Conservation (phyloP, 2,113 vertebrate species). For the Psophia crepitans region DNA sequence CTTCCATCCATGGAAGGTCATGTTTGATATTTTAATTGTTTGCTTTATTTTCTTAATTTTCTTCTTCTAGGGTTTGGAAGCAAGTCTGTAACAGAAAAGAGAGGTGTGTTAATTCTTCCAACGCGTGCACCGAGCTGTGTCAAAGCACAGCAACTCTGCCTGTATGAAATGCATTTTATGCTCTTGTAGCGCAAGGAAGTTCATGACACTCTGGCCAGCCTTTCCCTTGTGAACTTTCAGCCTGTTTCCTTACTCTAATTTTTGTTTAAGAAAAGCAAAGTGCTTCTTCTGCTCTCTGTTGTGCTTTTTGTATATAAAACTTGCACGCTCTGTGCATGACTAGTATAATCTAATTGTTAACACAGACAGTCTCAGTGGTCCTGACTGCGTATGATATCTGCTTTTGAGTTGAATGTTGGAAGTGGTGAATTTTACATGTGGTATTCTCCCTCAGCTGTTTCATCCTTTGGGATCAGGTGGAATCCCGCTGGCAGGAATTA, state of each 20-base stretch:
- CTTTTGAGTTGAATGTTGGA: not conserved
- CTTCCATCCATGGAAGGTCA: not conserved
- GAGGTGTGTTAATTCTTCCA: not conserved
- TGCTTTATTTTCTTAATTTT: not conserved
- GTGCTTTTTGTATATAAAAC: not conserved
- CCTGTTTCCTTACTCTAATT: not conserved
- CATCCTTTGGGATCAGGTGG: not conserved
- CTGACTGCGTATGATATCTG: not conserved
- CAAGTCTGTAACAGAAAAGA: not conserved
- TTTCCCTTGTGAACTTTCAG: not conserved
- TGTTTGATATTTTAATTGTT: not conserved
- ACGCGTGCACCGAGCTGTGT: fast-evolving
- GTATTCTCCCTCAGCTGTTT: not conserved
- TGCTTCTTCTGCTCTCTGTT: not conserved
- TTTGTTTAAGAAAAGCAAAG: fast-evolving
- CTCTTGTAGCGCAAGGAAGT: not conserved
- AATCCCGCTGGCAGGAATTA: not conserved
- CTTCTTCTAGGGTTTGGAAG: not conserved
- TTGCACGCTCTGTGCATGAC: fast-evolving
- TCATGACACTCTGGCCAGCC: not conserved
- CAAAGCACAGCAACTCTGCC: not conserved
- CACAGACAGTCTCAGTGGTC: not conserved
- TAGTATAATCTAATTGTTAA: too few relatives aligned
- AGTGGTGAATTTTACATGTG: not conserved
- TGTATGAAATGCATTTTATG: not conserved